Conservation (phyloP, 2,888 invertebrate genomes). For the Carcina quercana region DNA sequence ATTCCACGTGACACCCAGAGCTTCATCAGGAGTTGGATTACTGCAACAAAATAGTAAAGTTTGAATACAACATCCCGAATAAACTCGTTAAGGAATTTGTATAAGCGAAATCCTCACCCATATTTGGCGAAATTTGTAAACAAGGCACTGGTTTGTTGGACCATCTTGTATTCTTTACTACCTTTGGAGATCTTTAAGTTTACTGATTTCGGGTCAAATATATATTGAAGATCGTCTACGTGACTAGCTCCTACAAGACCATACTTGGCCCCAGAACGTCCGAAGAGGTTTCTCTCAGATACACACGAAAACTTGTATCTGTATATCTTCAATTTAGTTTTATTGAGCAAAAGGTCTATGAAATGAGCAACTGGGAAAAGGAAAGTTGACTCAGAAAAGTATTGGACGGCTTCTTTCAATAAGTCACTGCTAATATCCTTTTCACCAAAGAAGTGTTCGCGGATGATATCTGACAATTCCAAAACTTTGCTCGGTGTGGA, state of each 20-base stretch:
- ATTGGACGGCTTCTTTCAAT: constrained; percentile 28
- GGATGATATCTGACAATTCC: constrained; percentile 30
- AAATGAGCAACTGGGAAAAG: constrained; percentile 25
- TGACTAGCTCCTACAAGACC: constrained; percentile 36
- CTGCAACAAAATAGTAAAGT: constrained; percentile 31
- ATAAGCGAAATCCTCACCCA: constrained; percentile 32
- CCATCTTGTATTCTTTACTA: constrained; percentile 30
- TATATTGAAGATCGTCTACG: constrained; percentile 43
- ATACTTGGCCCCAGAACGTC: constrained; percentile 25
- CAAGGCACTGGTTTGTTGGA: constrained; percentile 33
- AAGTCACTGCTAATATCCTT: constrained; percentile 26
- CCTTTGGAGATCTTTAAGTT: constrained; percentile 29
- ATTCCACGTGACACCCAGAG: constrained; percentile 37
- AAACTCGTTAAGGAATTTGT: neutral
- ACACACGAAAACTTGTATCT: constrained; percentile 35
- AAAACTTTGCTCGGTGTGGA: constrained; percentile 22
- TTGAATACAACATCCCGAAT: no score
- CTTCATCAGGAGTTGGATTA: constrained; percentile 40
- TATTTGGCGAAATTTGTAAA: constrained; percentile 50
- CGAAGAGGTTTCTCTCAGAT: constrained; percentile 36
- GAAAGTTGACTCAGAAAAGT: constrained; percentile 22
- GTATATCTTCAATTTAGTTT: constrained; percentile 21
- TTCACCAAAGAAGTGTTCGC: constrained; percentile 28
- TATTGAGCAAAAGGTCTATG: constrained; percentile 18
- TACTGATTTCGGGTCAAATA: constrained; percentile 32